These are phyloP conservation scores for Prenolepis imparis DNA, from an alignment of 2,888 invertebrate species.

Conservation along the genomic window DNA sequence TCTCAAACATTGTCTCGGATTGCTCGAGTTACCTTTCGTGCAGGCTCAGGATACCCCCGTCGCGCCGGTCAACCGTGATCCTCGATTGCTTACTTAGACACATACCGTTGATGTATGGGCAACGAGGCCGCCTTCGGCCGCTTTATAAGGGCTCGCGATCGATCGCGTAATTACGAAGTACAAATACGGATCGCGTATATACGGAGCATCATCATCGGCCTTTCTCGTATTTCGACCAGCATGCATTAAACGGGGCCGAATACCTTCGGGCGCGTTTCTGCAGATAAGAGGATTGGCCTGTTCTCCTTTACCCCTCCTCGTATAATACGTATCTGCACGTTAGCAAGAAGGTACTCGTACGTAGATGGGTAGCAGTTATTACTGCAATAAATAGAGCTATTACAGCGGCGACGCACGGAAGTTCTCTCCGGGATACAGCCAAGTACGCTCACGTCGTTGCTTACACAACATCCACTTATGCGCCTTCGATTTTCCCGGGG, in stretches of 20 bases:
- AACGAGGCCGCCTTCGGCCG: slow-evolving; percentile 18
- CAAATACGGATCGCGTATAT: slow-evolving; percentile 28
- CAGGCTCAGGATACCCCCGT: slow-evolving; percentile 32
- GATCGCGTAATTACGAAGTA: slow-evolving; percentile 46
- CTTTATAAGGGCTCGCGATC: slow-evolving; percentile 25
- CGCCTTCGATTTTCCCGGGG: slow-evolving; percentile 63
- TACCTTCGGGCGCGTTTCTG: slow-evolving; percentile 57
- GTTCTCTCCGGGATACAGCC: slow-evolving; percentile 56
- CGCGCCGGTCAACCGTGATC: slow-evolving; percentile 50
- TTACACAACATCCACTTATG: slow-evolving; percentile 54
- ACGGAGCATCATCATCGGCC: slow-evolving; percentile 36
- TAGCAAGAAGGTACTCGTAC: slow-evolving; percentile 41
- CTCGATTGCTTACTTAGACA: slow-evolving; percentile 49
- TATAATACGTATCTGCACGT: slow-evolving; percentile 20
- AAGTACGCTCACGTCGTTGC: slow-evolving; percentile 27
- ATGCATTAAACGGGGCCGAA: slow-evolving; percentile 31
- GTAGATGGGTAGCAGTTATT: slow-evolving; percentile 63
- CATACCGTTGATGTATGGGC: slow-evolving; percentile 45
- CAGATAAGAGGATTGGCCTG: slow-evolving; percentile 70
- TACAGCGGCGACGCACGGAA: slow-evolving; percentile 64
- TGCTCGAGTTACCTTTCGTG: slow-evolving; percentile 43
- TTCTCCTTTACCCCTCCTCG: background rate
- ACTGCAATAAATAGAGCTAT: slow-evolving; percentile 72
- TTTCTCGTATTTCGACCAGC: slow-evolving; percentile 43
- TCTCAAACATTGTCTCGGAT: slow-evolving; percentile 61